Evolutionary conservation across 2,113 vertebrate species (phyloP), one percentile per base, ranked within the genome.

Genomic region (Sus scrofa): DNA sequence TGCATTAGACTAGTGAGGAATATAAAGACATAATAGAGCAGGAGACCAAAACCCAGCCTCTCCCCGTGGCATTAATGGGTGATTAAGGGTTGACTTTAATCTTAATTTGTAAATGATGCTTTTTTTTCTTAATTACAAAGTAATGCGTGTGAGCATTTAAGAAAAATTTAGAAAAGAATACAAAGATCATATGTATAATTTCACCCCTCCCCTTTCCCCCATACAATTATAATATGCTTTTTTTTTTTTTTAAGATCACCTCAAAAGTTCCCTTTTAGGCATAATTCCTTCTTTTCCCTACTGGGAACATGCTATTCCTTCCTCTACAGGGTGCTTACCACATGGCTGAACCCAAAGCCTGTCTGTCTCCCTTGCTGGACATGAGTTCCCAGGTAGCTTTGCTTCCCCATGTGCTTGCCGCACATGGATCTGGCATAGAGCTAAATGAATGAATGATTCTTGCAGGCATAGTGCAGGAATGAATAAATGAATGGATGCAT

Each of bases 51-150:
- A 22, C n/a, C 14, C 44, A 63, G 34, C n/a, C 39, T 89, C 24
- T 32, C 24, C n/a, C 58, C 63, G 18, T 8, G 3, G 24, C 83
- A 56, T 37, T 58, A 73, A 32, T 27, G 63, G 68, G 30, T 71
- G 52, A 93, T 82, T 52, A 32, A 52, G 44, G 20, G 19, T 62
- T 85, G 67, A 52, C 65, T 87, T 90, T 71, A 89, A 86, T 75
- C 62, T 86, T 68, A 78, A 39, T 92, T 73, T 91, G 56, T 79
- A 96, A 83, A 86, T 58, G 78, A 27, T 94, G 81, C 30, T 90
- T 92, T 10, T 44, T 44, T 50, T 60, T 60, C 83, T 83, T 86
- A 79, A 94, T 91, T 94, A 74, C 22, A 91, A 85, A 95, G 63
- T 54, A 75, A 95, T 84, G 16, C 63, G 75, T 32, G 7, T 71